Evolutionary conservation across 1,140 invertebrate species (phyloP), one percentile per base, ranked within the genome.

Genomic region (Mylabris phalerata): DNA sequence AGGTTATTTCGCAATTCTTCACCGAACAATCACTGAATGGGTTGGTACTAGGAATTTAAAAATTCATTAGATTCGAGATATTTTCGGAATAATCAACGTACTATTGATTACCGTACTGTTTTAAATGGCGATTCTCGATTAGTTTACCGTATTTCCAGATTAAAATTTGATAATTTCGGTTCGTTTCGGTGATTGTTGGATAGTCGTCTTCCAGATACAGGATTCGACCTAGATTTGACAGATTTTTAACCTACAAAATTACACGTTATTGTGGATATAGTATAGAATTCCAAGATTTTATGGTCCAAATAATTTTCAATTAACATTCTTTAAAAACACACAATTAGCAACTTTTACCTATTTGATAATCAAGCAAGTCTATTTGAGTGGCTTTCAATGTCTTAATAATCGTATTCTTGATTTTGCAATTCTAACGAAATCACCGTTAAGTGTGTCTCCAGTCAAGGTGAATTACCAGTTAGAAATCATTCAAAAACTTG

Each of bases 11-110:
- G 54, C 83, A 85, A 55, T 82, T 80, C 5, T 72, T 72, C 2
- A 82, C 80, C 7, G 79, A 75, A 67, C 83, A 84, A 43, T 71
- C 61, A 38, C 76, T 71, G 70, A 82, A 83, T 0, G 82, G 82
- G 55, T 79, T 70, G 11, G 65, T 59, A 3, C 73, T 75, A 49
- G 39, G 67, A 63, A 60, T 40, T 54, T 9, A 50, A n/a, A 13
- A 42, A n/a, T 41, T 41, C 39, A 24, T 19, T 41, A 19, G 5
- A 41, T 51, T n/a, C n/a, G 19, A 0, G 7, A 19, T 9, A 32
- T 27, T 48, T 11, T 26, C 3, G 43, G 13, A 50, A 50, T 48
- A n/a, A 45, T 48, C 7, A 11, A 19, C 24, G 26, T 24, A 46
- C 44, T 7, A 5, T 57, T 67, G 4, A 60, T 61, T 59, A 11